Base-by-base conservation (phyloP, 2,797 vertebrate species). In the Aplochiton taeniatus region DNA sequence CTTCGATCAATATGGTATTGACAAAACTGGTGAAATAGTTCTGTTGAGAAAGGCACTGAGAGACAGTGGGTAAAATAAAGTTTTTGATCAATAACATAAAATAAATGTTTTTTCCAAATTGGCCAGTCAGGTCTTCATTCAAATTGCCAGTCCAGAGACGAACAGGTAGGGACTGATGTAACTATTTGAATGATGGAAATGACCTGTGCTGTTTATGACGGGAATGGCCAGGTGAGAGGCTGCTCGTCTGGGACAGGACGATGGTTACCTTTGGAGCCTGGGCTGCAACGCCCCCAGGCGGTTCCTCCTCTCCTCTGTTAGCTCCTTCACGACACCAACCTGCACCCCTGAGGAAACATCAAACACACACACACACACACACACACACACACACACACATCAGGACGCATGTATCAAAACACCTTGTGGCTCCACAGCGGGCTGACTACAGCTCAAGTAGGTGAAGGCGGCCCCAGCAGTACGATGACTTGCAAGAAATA, bases 241-340 rank as follows among this genome's bases (percentile, higher is more conserved):
- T 31, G 31, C 6, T 6, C 31, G 31, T 31, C 31, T 31, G 31
- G 31, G n/a, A n/a, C 16, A 46, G 57, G 42, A n/a, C n/a, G 54
- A 17, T 7, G 55, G 63, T 69, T 88, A 92, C 93, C 91, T 91
- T 86, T 68, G 86, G 74, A 85, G 76, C 83, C 83, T 77, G 86
- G 88, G 85, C 87, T 74, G 76, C 59, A 65, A 78, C 73, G 77
- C 79, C 87, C 70, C 83, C 83, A 88, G 87, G 87, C 84, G 70
- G 83, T 88, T 87, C 76, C 83, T 81, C 83, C 78, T 83, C 62
- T 79, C 80, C 78, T 80, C 81, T 83, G 82, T 85, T 83, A 76
- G 76, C 84, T 84, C 85, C 87, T 73, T 85, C 76, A 82, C 87
- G 76, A 83, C 85, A 87, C 88, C 87, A 90, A 92, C 91, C 91